Evolutionary conservation across 2,113 vertebrate species (phyloP).

Genomic region (Meles meles): DNA sequence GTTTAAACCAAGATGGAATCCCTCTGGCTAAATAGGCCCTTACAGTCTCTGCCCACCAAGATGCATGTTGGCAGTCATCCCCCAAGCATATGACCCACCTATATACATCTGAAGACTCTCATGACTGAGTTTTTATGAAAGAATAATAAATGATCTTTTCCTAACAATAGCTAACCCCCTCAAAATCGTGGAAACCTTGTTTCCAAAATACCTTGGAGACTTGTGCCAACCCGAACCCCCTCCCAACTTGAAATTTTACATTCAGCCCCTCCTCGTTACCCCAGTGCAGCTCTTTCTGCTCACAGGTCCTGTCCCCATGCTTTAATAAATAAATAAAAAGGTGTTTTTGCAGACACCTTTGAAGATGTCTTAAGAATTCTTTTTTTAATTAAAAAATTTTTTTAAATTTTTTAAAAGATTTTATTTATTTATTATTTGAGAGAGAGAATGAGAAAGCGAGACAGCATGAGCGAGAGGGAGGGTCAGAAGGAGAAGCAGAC

Average conservation of each 20-base stretch:
- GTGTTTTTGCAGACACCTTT: background rate
- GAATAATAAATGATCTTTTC: background rate
- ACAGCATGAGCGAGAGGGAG: too few species aligned
- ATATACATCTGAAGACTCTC: background rate
- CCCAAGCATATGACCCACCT: background rate
- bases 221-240: background rate
- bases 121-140: background rate
- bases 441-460: too few species aligned
- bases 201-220: background rate
- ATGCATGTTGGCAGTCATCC: background rate
- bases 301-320: background rate
- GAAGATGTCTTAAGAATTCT: background rate
- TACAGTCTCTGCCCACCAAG: background rate
- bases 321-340: background rate
- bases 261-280: background rate
- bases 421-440: too few species aligned
- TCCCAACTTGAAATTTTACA: background rate
- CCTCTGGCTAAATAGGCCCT: too few species aligned
- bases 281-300: background rate
- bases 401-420: too few species aligned
- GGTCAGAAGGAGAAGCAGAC: too few species aligned
- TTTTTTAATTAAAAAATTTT: background rate
- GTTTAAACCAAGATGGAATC: too few species aligned
- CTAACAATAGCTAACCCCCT: background rate
- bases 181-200: background rate